phyloP scores from a whole-genome alignment of 2,888 invertebrate genomes.

The Coelopa pilipes region DNA sequence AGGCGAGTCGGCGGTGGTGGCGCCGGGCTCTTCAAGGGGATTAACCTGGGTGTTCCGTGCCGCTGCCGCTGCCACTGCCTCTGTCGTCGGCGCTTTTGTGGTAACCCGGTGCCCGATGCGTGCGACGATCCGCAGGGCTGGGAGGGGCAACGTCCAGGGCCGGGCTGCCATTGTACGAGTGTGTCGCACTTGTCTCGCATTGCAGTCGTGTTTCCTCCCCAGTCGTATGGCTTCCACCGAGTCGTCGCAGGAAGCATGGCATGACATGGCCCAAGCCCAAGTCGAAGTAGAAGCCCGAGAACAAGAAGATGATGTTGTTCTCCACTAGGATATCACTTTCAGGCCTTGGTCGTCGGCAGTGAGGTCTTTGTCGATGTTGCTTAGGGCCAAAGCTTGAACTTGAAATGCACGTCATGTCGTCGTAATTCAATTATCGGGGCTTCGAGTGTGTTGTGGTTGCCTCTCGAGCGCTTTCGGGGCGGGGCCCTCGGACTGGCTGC shows the following conservation, averaged over 20 bases:
- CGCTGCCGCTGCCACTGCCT: neutral
- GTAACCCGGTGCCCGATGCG: neutral
- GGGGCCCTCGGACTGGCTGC: no score
- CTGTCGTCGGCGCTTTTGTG: neutral
- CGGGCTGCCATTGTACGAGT: neutral
- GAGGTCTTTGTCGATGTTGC: neutral
- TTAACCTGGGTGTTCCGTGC: slow-evolving; percentile 14
- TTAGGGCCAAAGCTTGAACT: slow-evolving; percentile 12
- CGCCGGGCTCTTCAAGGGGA: neutral
- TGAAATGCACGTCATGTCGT: slow-evolving; percentile 17
- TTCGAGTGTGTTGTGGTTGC: slow-evolving; percentile 5
- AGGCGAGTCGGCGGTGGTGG: neutral
- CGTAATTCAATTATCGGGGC: slow-evolving; percentile 9
- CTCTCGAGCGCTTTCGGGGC: neutral
- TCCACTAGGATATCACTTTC: neutral
- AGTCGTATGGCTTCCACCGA: slow-evolving; percentile 56
- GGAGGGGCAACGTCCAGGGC: neutral
- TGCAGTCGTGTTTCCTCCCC: slow-evolving; percentile 38
- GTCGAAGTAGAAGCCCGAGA: neutral
- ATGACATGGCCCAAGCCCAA: neutral
- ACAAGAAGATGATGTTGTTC: neutral
- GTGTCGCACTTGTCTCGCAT: slow-evolving; percentile 7
- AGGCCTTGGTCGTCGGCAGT: neutral
- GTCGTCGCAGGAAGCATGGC: slow-evolving; percentile 26
- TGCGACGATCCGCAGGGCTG: neutral